Percentiles rank a stretch among this genome's conserved stretches.
These are phyloP conservation scores for Todus mexicanus DNA, from an alignment of 2,797 vertebrate genomes.

Conservation along the genomic window DNA sequence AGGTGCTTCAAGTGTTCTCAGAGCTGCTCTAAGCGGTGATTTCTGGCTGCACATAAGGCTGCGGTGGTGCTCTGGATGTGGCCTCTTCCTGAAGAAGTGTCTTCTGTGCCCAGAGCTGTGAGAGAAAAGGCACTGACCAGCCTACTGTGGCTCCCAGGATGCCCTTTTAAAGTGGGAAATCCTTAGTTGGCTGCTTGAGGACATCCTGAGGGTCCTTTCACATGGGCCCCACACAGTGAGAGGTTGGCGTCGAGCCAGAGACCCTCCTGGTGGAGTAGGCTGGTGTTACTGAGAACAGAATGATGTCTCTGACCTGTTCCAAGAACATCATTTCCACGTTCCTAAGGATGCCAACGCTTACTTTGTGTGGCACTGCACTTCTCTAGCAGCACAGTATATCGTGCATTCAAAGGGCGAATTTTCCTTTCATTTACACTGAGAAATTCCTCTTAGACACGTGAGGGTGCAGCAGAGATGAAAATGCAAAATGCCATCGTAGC, in stretches of 20 bases:
- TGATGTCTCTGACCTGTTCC: not conserved
- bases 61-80: not conserved
- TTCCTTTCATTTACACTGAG: not conserved
- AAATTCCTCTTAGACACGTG: not conserved
- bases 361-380: not conserved
- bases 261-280: not conserved
- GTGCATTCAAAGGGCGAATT: not conserved
- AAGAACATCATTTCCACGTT: not conserved
- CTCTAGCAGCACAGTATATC: not conserved
- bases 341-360: not conserved
- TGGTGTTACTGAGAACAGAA: not conserved
- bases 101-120: not conserved
- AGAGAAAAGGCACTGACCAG: not conserved
- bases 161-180: not conserved
- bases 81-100: not conserved
- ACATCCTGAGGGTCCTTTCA: not conserved
- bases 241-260: accelerated
- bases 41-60: not conserved
- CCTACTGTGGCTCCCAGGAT: not conserved
- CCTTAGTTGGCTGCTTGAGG: not conserved
- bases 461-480: not conserved
- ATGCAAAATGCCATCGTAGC: not conserved
- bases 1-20: not conserved
- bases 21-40: not conserved
- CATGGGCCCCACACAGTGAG: not conserved